Conservation (phyloP, 2,113 vertebrate species). For the Myiozetetes cayanensis region DNA sequence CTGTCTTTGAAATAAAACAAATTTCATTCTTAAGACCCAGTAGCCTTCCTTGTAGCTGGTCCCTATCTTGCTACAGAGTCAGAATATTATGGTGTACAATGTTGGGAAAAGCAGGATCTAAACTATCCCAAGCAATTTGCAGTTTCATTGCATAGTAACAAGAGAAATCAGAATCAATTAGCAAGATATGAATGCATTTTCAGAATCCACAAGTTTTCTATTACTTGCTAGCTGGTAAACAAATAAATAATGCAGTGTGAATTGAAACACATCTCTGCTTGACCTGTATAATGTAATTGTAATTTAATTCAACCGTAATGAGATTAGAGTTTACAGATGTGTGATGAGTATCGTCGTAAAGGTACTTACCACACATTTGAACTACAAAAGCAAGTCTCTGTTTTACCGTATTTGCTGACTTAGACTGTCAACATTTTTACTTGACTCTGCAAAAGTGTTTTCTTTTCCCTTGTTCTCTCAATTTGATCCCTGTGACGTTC, state of each 20-base stretch:
- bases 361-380: background rate
- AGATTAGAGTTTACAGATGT: background rate
- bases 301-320: constrained; percentile 13
- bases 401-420: background rate
- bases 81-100: background rate
- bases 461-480: background rate
- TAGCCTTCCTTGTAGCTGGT: background rate
- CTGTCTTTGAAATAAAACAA: background rate
- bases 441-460: background rate
- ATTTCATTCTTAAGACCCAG: background rate
- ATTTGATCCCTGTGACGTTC: background rate
- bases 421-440: background rate
- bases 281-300: background rate
- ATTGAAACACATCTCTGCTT: background rate
- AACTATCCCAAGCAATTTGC: background rate
- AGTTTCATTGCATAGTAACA: background rate
- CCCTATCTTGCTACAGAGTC: background rate
- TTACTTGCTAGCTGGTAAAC: background rate
- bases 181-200: background rate
- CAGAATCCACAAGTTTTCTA: background rate
- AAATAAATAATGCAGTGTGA: constrained; percentile 9
- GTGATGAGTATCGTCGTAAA: background rate
- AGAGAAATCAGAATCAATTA: background rate
- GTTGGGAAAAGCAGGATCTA: background rate
- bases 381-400: background rate